These are phyloP conservation scores for Diorhabda carinulata DNA, from an alignment of 1,140 invertebrate genomes.

Conservation along the genomic window DNA sequence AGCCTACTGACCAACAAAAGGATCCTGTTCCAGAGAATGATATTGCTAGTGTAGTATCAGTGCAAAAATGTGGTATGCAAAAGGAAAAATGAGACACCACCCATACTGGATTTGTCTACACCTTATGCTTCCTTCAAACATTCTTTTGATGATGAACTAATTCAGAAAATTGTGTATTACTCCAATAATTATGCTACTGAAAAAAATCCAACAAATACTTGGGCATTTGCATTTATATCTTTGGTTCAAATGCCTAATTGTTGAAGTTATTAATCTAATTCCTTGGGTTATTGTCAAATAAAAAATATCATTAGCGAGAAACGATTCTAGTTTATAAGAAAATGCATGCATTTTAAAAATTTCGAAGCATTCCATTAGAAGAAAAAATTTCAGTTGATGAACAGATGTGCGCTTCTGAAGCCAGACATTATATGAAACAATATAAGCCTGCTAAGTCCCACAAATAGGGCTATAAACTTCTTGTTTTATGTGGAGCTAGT, in stretches of 20 bases:
- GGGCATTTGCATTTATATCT: neutral
- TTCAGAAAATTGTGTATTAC: neutral
- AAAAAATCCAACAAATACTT: too few relatives aligned
- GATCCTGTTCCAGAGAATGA: neutral
- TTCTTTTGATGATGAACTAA: neutral
- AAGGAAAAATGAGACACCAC: neutral
- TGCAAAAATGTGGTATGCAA: neutral
- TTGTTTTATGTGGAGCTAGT: constrained; percentile 21
- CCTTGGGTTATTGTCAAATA: neutral
- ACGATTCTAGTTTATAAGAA: neutral
- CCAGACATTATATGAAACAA: constrained; percentile 22
- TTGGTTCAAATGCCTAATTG: neutral
- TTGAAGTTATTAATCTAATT: neutral
- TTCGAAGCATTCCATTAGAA: constrained; percentile 17
- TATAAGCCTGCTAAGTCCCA: constrained; percentile 42
- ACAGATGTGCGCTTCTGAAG: constrained; percentile 29
- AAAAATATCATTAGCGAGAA: neutral
- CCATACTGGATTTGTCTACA: neutral
- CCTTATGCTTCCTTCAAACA: too few relatives aligned
- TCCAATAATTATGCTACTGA: neutral
- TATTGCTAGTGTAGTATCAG: neutral
- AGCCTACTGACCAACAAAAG: neutral
- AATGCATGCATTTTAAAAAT: constrained; percentile 8
- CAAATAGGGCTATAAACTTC: constrained; percentile 47
- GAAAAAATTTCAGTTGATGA: constrained; percentile 24